These are phyloP conservation scores for Stegana nigrithorax DNA, from an alignment of 2,888 invertebrate genomes.

Conservation along the genomic window DNA sequence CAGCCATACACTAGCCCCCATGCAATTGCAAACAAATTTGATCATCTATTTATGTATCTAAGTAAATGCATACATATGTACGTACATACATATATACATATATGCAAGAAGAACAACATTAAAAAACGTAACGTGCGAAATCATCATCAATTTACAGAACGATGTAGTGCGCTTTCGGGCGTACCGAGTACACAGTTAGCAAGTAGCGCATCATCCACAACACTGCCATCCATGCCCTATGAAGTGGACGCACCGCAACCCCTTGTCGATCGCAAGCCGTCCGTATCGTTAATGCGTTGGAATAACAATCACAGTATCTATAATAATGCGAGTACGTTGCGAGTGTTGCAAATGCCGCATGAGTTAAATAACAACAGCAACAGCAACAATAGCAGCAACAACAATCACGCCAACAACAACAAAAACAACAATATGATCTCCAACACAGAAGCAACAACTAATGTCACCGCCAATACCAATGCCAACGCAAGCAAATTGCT, in stretches of 20 bases:
- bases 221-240: constrained; percentile 71
- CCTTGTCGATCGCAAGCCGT: constrained; percentile 76
- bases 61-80: too few relatives aligned
- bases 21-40: too few relatives aligned
- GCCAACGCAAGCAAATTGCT: background rate
- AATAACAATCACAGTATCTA: constrained; percentile 46
- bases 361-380: constrained; percentile 20
- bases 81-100: constrained; percentile 9
- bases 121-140: constrained; percentile 33
- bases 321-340: too few relatives aligned
- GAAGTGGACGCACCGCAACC: constrained; percentile 80
- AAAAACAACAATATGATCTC: constrained; percentile 23
- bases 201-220: constrained; percentile 68
- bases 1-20: too few relatives aligned
- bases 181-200: constrained; percentile 53
- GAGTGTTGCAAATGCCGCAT: too few relatives aligned
- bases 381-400: constrained; percentile 40
- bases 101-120: constrained; percentile 16
- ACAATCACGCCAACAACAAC: constrained; percentile 26
- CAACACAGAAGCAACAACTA: constrained; percentile 33
- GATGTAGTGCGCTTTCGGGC: constrained; percentile 78
- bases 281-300: constrained; percentile 74
- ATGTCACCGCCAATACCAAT: constrained; percentile 27
- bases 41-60: too few relatives aligned
- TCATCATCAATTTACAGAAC: constrained; percentile 71